Base-by-base conservation (phyloP, 2,888 invertebrate genomes). In the Cybosia mesomella region DNA sequence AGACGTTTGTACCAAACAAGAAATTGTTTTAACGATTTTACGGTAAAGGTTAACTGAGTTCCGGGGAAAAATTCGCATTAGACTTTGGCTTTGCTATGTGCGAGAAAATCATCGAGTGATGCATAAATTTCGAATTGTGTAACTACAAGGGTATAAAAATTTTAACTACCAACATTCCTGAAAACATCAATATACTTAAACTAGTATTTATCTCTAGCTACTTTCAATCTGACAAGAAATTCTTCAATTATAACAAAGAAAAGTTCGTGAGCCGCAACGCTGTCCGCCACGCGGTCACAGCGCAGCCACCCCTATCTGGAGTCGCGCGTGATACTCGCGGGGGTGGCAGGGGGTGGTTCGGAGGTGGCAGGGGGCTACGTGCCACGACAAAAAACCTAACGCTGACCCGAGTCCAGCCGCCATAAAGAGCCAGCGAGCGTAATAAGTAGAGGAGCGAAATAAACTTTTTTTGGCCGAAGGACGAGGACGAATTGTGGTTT, bases 301-400 rank as follows among this genome's bases (percentile, higher is more conserved):
- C 65, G 66, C 74, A 75, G 79, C 88, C 90, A 86, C 88, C 89
- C 88, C 86, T 82, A 85, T 87, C 85, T 84, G 79, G 83, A 85
- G 85, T 79, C 86, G 88, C 89, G 87, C 87, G 89, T 86, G 87
- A 80, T 84, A 81, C 84, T 86, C 87, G 88, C 87, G 86, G 82
- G 86, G 84, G 85, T 73, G 79, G 80, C 83, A 73, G 66, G 39
- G 69, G 65, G 81, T 64, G 74, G 68, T 63, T 80, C 61, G 74
- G 76, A 65, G 77, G 74, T 76, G 62, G 80, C 72, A 79, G 82
- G 82, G 76, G 77, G 80, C 87, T 88, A 90, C 91, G 91, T 90
- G 92, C 91, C 85, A 87, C 90, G 92, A 91, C 92, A 92, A 92
- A 92, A 92, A 89, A 91, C 87, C 89, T 86, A 85, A 76, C 86